Conservation (phyloP, 30 jellyfish, hydroid and myxozoan genomes). For the Rhopilema esculentum region DNA sequence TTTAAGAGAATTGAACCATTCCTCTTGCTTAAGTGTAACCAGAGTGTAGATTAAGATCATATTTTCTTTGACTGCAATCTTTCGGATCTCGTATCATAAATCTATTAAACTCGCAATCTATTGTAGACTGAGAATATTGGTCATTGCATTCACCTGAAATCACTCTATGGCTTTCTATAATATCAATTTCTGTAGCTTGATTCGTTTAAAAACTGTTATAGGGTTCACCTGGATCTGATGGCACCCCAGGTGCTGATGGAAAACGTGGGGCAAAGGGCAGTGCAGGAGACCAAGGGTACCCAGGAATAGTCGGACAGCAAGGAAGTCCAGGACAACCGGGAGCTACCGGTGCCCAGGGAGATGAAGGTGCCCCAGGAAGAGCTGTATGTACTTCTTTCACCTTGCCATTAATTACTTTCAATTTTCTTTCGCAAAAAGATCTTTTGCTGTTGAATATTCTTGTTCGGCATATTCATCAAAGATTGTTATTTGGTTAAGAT, state of each 20-base stretch:
- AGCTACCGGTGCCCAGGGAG: conserved; percentile 81
- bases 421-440: not conserved
- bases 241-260: conserved; percentile 89
- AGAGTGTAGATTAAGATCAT: too few relatives aligned
- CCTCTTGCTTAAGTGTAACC: too few relatives aligned
- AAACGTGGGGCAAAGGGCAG: conserved; percentile 87
- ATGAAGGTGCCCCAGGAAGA: conserved; percentile 84
- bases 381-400: conserved; percentile 20
- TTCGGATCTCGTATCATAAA: too few relatives aligned
- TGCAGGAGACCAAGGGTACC: conserved; percentile 81
- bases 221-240: conserved; percentile 86
- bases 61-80: too few relatives aligned
- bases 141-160: too few relatives aligned
- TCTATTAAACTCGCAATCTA: too few relatives aligned
- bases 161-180: not conserved
- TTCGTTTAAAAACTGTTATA: not conserved
- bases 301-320: conserved; percentile 88
- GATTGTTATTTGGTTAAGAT: too few relatives aligned
- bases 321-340: conserved; percentile 86
- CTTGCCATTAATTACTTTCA: not conserved
- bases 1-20: too few relatives aligned
- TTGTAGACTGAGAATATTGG: too few relatives aligned
- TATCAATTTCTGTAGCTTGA: too few relatives aligned
- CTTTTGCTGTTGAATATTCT: not conserved
- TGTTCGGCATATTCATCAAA: too few relatives aligned